Percentiles rank a stretch among this genome's conserved stretches.
Evolutionary conservation across 2,888 invertebrate species (phyloP).

Genomic region (Drosophila borborema): DNA sequence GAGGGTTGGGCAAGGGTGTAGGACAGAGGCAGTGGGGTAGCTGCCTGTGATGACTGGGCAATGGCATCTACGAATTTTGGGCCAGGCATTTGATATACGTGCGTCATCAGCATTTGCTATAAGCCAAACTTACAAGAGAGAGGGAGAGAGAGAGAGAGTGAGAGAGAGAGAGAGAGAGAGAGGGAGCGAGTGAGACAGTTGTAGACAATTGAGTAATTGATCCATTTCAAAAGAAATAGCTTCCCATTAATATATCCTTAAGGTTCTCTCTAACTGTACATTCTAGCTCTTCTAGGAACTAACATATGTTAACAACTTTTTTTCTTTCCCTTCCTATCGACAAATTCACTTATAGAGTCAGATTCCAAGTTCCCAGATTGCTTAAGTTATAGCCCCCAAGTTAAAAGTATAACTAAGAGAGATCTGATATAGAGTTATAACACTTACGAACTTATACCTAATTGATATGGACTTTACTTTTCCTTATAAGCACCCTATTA

Average conservation of each 20-base stretch:
- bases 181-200: not conserved
- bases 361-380: no score
- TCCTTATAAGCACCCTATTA: not conserved
- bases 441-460: not conserved
- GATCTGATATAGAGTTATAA: not conserved
- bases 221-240: not conserved
- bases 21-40: not conserved
- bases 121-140: conserved; percentile 3
- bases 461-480: not conserved
- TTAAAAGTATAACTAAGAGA: not conserved
- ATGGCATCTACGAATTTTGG: conserved; percentile 33
- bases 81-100: conserved; percentile 33
- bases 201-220: conserved; percentile 1
- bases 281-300: not conserved
- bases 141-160: not conserved
- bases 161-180: not conserved
- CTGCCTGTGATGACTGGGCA: not conserved
- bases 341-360: no score
- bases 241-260: not conserved
- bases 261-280: not conserved
- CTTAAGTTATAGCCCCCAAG: no score
- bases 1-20: no score
- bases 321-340: no score
- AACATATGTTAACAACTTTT: not conserved
- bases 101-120: conserved; percentile 31